These are phyloP conservation scores for Schizothorax lantsangensis DNA, from an alignment of 2,797 vertebrate genomes.

Conservation along the genomic window DNA sequence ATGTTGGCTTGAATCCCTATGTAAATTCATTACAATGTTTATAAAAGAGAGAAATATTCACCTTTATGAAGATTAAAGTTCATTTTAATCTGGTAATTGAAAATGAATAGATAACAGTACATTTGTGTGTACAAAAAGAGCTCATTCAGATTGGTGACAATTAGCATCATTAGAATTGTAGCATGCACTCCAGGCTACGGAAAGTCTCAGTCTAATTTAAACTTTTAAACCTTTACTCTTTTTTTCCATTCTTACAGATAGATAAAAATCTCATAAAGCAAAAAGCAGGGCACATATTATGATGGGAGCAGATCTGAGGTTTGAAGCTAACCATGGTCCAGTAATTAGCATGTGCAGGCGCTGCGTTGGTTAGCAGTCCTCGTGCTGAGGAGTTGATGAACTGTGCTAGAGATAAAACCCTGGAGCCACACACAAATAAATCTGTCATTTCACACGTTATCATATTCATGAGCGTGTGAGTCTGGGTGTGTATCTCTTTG, in stretches of 20 bases:
- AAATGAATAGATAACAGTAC: not conserved
- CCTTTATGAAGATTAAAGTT: not conserved
- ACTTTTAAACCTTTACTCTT: slow-evolving; percentile 45
- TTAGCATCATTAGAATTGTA: slow-evolving; percentile 36
- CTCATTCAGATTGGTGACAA: not conserved
- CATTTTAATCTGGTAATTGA: not conserved
- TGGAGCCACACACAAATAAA: slow-evolving; percentile 86
- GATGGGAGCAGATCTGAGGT: slow-evolving; percentile 47
- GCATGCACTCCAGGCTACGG: not conserved
- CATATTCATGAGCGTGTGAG: slow-evolving; percentile 77
- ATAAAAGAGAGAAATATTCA: not conserved
- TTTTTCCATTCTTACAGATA: slow-evolving; percentile 1
- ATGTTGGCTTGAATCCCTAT: not conserved
- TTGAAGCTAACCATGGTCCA: slow-evolving; percentile 73
- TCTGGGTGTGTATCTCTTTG: slow-evolving; percentile 40
- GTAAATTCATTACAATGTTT: not conserved
- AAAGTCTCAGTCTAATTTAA: slow-evolving; percentile 22
- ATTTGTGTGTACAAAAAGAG: slow-evolving; percentile 5
- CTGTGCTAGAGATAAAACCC: slow-evolving; percentile 96
- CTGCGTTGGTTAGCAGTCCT: slow-evolving; percentile 90
- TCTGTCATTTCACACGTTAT: slow-evolving; percentile 85
- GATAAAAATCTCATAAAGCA: slow-evolving; percentile 24
- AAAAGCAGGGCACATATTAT: slow-evolving; percentile 46
- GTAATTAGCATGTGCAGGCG: slow-evolving; percentile 90
- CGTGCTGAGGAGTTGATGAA: slow-evolving; percentile 99